Evolutionary conservation across 2,113 vertebrate genomes (phyloP).

Genomic region (Cryptoleucopteryx plumbea): DNA sequence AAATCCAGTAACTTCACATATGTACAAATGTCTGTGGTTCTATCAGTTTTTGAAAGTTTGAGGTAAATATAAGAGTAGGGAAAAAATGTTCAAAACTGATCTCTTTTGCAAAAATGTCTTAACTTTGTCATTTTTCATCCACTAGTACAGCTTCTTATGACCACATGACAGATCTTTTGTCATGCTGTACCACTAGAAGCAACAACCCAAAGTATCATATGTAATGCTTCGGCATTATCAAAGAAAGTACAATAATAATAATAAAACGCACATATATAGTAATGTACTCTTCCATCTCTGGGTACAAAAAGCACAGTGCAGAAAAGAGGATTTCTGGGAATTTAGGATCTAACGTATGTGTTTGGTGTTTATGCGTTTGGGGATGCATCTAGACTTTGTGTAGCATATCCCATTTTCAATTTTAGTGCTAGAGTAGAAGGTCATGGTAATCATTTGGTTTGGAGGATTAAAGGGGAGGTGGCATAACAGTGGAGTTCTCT

Average conservation of each 20-base stretch:
- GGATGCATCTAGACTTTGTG: rapidly evolving
- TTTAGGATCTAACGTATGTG: not conserved
- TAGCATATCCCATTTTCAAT: not conserved
- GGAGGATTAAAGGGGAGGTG: not conserved
- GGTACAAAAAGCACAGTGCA: not conserved
- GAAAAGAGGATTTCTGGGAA: not conserved
- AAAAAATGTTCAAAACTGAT: not conserved
- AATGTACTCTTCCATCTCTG: not conserved
- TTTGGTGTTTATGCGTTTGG: not conserved
- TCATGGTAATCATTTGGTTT: not conserved
- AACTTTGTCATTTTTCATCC: not conserved
- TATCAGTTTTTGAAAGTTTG: not conserved
- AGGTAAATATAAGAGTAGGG: not conserved
- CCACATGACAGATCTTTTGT: not conserved
- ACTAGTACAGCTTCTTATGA: not conserved
- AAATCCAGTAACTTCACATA: not conserved
- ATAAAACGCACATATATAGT: not conserved
- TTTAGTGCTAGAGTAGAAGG: not conserved
- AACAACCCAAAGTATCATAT: not conserved
- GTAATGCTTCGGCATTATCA: not conserved
- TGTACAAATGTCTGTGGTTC: not conserved
- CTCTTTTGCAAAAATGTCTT: not conserved
- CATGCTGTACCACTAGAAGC: not conserved
- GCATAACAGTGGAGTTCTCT: not conserved
- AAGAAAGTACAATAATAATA: not conserved